Conservation (phyloP, 1,140 invertebrate genomes). For the Aricia agestis region DNA sequence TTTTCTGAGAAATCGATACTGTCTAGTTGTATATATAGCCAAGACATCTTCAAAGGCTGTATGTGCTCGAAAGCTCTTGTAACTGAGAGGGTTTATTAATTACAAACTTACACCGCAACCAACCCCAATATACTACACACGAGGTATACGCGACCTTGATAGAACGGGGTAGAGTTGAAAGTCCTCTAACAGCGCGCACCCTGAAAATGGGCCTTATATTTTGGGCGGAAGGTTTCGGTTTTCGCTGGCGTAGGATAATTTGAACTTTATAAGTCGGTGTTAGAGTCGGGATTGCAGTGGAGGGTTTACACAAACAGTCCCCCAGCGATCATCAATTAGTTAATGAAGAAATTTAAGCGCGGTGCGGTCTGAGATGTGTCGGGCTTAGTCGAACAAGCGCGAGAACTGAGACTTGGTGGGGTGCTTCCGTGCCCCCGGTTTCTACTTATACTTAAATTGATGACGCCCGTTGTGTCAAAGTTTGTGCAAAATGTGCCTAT, state of each 20-base stretch:
- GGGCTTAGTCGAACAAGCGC: background rate
- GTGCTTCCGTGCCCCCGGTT: too few species aligned
- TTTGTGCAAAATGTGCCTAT: too few species aligned
- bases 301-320: conserved; percentile 31
- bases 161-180: conserved; percentile 53
- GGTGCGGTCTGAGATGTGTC: background rate
- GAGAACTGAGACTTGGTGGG: background rate
- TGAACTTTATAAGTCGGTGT: conserved; percentile 34
- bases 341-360: conserved; percentile 69
- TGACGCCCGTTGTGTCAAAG: too few species aligned
- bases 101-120: conserved; percentile 70
- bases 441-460: too few species aligned
- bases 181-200: conserved; percentile 40
- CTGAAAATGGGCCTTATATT: conserved; percentile 65
- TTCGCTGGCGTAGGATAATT: conserved; percentile 33
- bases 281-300: conserved; percentile 37
- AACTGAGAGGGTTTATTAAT: conserved; percentile 75
- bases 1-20: background rate
- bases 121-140: conserved; percentile 30
- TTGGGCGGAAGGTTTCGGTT: conserved; percentile 58
- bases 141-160: conserved; percentile 50
- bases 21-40: background rate
- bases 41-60: background rate
- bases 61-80: conserved; percentile 57
- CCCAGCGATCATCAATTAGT: conserved; percentile 65